Evolutionary conservation across 2,113 vertebrate genomes (phyloP).

Genomic region (Hydrochoerus hydrochaeris): DNA sequence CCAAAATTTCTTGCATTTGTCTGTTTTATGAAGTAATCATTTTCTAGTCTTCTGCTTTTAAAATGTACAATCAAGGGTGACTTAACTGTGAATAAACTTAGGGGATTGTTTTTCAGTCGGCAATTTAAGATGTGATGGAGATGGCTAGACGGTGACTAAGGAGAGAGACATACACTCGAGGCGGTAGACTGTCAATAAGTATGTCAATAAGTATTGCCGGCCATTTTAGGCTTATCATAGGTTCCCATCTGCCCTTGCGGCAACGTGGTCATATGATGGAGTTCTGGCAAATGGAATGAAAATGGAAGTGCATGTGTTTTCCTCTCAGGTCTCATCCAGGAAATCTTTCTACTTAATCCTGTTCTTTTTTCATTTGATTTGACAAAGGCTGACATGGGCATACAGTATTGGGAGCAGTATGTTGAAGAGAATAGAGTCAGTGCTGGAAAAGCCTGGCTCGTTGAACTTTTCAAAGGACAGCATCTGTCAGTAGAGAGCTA

Average conservation of each 20-base stretch:
- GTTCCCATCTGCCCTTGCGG: background rate
- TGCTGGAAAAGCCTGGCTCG: background rate
- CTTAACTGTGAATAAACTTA: background rate
- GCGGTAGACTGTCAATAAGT: background rate
- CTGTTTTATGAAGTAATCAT: background rate
- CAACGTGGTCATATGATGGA: background rate
- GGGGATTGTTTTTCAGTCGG: background rate
- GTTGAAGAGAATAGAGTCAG: background rate
- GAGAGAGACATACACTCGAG: background rate
- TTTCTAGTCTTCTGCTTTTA: background rate
- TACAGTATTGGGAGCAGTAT: background rate
- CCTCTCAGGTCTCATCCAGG: background rate
- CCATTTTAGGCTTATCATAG: background rate
- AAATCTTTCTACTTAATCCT: background rate
- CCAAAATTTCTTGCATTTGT: background rate
- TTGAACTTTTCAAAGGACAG: background rate
- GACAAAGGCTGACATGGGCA: background rate
- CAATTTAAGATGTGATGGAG: background rate
- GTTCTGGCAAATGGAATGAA: background rate
- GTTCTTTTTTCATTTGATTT: background rate
- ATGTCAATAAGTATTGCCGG: background rate
- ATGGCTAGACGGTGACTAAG: background rate
- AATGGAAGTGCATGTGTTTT: no score
- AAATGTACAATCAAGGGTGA: background rate
- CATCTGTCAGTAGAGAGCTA: background rate